Percentiles rank a stretch among this genome's conserved stretches.
Conservation (phyloP, 1,140 invertebrate species). For the Aphis craccivora region DNA sequence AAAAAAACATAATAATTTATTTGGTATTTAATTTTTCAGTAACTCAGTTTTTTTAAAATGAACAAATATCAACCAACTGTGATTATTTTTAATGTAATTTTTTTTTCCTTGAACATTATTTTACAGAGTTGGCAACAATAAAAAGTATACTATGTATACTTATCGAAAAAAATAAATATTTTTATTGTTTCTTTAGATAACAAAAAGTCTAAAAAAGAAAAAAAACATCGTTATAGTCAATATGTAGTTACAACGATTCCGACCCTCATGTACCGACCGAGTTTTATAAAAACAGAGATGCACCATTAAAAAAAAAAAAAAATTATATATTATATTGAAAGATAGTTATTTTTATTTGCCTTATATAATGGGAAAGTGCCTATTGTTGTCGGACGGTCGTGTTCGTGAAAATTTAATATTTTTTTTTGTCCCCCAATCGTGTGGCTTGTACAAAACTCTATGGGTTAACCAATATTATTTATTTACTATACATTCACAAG, state of each 20-base stretch:
- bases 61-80: neutral
- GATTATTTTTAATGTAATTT: neutral
- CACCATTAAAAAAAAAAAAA: neutral
- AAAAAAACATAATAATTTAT: neutral
- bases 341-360: slow-evolving; percentile 16
- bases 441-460: neutral
- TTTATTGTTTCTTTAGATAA: neutral
- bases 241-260: neutral
- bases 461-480: neutral
- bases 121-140: neutral
- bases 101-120: neutral
- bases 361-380: slow-evolving; percentile 29
- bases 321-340: neutral
- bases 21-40: neutral
- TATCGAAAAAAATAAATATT: neutral
- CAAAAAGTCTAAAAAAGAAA: neutral
- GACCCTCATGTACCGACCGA: neutral
- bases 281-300: neutral
- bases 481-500: neutral
- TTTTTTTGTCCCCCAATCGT: neutral
- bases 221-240: neutral
- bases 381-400: neutral
- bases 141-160: neutral
- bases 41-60: neutral
- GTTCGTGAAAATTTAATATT: slow-evolving; percentile 13